Conservation (phyloP, 2,888 invertebrate genomes). For the Gnatocerus cornutus region DNA sequence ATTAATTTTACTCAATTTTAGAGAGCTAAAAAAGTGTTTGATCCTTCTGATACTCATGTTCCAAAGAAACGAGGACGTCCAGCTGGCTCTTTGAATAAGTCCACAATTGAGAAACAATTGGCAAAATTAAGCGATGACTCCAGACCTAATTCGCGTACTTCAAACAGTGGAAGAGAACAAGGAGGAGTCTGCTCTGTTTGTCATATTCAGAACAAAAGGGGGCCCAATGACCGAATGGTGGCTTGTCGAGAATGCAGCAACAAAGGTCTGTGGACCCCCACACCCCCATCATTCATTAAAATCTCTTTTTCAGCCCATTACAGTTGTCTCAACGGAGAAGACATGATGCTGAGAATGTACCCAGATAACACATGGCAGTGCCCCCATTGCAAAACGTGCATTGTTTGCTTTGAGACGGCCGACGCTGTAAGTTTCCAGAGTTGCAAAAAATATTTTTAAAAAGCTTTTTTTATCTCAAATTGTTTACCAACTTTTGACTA, state of each 20-base stretch:
- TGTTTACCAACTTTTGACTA: no score
- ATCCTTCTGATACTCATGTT: conserved; percentile 87
- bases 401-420: conserved; percentile 84
- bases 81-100: conserved; percentile 77
- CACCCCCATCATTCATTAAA: background rate
- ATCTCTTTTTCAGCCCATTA: conserved; percentile 75
- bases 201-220: conserved; percentile 75
- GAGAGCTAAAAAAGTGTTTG: conserved; percentile 90
- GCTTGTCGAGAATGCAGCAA: conserved; percentile 83
- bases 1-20: conserved; percentile 61
- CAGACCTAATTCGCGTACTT: conserved; percentile 67
- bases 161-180: conserved; percentile 67
- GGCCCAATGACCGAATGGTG: conserved; percentile 77
- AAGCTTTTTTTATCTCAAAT: no score
- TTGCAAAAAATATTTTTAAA: no score
- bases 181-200: conserved; percentile 79
- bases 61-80: conserved; percentile 83
- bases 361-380: conserved; percentile 89
- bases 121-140: conserved; percentile 62
- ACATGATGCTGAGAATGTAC: conserved; percentile 77
- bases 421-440: conserved; percentile 77
- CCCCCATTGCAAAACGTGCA: conserved; percentile 91
- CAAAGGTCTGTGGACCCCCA: conserved; percentile 72
- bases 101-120: conserved; percentile 73
- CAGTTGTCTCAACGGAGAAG: conserved; percentile 80